Percentiles rank a stretch among this genome's conserved stretches.
Evolutionary conservation across 2,888 invertebrate genomes (phyloP).

Genomic region (Macroteleia sp.): DNA sequence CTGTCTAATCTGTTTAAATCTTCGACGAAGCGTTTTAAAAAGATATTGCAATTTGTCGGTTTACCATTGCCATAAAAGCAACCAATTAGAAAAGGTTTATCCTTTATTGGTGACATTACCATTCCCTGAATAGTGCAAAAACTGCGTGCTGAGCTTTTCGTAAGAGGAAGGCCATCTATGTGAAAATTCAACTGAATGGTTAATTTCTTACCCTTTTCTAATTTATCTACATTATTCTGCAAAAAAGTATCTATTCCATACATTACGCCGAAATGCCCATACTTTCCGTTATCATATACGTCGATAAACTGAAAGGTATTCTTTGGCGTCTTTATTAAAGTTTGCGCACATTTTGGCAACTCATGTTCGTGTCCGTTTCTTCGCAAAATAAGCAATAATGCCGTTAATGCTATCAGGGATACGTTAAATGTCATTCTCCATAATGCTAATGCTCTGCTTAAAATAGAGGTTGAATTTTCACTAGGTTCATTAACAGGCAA

Average conservation of each 20-base stretch:
- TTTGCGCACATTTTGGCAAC: constrained; percentile 27
- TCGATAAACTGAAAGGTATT: constrained; percentile 13
- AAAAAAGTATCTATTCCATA: constrained; percentile 24
- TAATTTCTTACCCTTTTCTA: neutral
- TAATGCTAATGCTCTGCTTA: constrained; percentile 4
- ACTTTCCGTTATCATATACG: constrained; percentile 20
- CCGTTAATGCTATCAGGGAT: constrained; percentile 4
- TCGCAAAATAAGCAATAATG: constrained; percentile 19
- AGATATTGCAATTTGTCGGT: neutral
- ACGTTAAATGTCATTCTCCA: constrained; percentile 9
- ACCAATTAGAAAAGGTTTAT: no score
- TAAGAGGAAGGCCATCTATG: neutral
- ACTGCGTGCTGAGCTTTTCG: neutral
- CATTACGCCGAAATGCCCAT: constrained; percentile 37
- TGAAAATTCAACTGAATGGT: neutral
- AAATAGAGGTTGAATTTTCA: neutral
- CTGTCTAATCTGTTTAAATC: no score
- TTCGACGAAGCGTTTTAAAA: no score
- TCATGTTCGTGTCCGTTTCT: constrained; percentile 20
- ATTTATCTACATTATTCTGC: no score
- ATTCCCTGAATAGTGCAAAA: neutral
- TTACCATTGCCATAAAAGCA: neutral
- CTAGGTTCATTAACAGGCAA: neutral
- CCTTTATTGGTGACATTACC: neutral
- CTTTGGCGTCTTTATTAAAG: constrained; percentile 33